Evolutionary conservation across 2,888 invertebrate species (phyloP).

Genomic region (Drosophila fulvimacula): DNA sequence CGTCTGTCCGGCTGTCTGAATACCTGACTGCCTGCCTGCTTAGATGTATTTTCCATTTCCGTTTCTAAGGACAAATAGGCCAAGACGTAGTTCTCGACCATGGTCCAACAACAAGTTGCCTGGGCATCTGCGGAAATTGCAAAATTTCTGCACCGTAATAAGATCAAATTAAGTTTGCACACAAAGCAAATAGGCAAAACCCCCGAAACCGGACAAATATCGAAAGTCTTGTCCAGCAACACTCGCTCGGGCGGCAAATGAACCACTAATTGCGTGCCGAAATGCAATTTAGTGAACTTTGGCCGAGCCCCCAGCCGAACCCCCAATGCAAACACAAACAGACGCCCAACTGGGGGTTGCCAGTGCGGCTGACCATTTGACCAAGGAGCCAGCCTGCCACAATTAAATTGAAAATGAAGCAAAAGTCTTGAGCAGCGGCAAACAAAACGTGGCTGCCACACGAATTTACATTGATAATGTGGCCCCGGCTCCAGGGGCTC

Average conservation of each 20-base stretch:
- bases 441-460: constrained; percentile 61
- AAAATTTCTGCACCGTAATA: constrained; percentile 80
- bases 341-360: constrained; percentile 1
- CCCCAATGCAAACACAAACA: constrained; percentile 42
- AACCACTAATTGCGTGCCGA: constrained; percentile 84
- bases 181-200: constrained; percentile 53
- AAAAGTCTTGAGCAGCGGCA: constrained; percentile 74
- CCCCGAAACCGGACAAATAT: constrained; percentile 41
- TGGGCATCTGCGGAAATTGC: constrained; percentile 70
- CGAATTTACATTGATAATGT: constrained; percentile 14
- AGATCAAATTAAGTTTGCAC: constrained; percentile 78
- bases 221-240: constrained; percentile 7
- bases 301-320: constrained; percentile 23
- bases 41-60: constrained; percentile 72
- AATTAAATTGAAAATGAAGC: constrained; percentile 71
- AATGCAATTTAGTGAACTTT: constrained; percentile 83
- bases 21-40: constrained; percentile 23
- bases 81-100: constrained; percentile 41
- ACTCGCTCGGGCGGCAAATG: constrained; percentile 75
- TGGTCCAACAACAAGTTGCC: constrained; percentile 8
- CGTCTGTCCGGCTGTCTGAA: not conserved
- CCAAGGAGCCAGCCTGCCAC: constrained; percentile 49
- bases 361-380: constrained; percentile 50
- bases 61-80: constrained; percentile 30
- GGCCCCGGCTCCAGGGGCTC: not conserved